phyloP scores from a whole-genome alignment of 2,113 vertebrate species.

The Penelope pileata region DNA sequence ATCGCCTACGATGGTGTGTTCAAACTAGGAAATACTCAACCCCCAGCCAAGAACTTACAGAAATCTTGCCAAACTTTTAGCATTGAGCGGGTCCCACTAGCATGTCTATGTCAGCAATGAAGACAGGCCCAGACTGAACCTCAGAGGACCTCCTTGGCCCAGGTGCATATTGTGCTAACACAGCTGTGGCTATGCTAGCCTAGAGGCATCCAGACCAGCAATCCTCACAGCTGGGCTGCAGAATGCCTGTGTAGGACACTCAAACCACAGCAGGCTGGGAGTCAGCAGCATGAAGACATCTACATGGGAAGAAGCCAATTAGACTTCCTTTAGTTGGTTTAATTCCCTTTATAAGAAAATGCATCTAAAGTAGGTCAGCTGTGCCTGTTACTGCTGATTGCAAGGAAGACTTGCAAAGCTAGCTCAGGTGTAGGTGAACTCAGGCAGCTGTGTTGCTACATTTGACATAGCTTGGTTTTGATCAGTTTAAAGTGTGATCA shows the following conservation, averaged over 20 bases:
- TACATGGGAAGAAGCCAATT: not conserved
- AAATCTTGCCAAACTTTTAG: not conserved
- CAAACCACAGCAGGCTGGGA: constrained; percentile 7
- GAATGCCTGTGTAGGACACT: not conserved
- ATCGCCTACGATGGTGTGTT: not conserved
- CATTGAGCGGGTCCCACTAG: not conserved
- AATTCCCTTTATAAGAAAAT: not conserved
- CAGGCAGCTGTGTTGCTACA: fast-evolving
- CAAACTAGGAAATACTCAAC: not conserved
- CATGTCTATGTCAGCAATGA: not conserved
- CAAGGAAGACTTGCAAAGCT: fast-evolving
- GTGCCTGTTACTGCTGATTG: not conserved
- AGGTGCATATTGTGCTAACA: not conserved
- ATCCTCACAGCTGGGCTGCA: fast-evolving
- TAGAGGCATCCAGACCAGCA: not conserved
- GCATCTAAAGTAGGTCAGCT: not conserved
- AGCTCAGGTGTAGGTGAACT: fast-evolving
- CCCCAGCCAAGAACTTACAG: not conserved
- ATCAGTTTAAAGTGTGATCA: not conserved
- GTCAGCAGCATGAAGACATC: not conserved
- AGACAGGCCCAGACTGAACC: not conserved
- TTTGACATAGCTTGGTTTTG: not conserved
- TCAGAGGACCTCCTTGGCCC: not conserved
- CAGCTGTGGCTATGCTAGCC: not conserved
- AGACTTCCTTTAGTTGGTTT: not conserved